Percentiles rank a stretch among this genome's conserved stretches.
Conservation (phyloP, 2,113 vertebrate genomes). For the Carlito syrichta region DNA sequence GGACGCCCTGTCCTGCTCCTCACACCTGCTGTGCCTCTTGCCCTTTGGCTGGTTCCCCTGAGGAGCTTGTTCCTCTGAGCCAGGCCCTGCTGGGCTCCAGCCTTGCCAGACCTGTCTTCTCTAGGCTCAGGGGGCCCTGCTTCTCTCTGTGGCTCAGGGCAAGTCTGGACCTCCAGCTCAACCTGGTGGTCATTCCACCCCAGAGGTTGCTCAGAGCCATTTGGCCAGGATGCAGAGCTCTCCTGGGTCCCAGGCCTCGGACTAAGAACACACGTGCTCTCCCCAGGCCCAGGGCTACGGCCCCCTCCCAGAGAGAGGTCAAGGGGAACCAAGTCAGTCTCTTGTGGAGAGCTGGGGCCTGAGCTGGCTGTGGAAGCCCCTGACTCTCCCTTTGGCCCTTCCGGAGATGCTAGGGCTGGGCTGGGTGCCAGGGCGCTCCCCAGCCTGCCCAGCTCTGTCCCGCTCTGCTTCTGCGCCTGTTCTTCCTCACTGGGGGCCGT, state of each 20-base stretch:
- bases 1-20: slow-evolving; percentile 42
- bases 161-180: background rate
- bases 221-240: background rate
- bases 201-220: background rate
- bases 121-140: background rate
- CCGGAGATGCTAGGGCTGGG: background rate
- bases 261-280: background rate
- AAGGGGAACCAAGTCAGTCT: slow-evolving; percentile 53
- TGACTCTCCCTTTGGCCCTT: background rate
- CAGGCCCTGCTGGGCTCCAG: slow-evolving; percentile 18
- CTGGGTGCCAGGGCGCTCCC: background rate
- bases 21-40: slow-evolving; percentile 13
- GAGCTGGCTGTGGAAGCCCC: background rate
- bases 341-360: background rate
- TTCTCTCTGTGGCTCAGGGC: background rate
- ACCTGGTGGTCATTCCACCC: background rate
- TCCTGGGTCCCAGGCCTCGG: background rate
- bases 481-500: background rate
- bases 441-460: background rate
- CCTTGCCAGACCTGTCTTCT: slow-evolving; percentile 22
- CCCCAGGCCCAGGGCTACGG: background rate
- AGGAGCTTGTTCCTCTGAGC: background rate
- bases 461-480: background rate
- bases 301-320: slow-evolving; percentile 66
- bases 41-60: slow-evolving; percentile 51